Percentiles rank a stretch among this genome's conserved stretches.
Evolutionary conservation across 2,113 vertebrate genomes (phyloP).

Genomic region (Oxyura jamaicensis): DNA sequence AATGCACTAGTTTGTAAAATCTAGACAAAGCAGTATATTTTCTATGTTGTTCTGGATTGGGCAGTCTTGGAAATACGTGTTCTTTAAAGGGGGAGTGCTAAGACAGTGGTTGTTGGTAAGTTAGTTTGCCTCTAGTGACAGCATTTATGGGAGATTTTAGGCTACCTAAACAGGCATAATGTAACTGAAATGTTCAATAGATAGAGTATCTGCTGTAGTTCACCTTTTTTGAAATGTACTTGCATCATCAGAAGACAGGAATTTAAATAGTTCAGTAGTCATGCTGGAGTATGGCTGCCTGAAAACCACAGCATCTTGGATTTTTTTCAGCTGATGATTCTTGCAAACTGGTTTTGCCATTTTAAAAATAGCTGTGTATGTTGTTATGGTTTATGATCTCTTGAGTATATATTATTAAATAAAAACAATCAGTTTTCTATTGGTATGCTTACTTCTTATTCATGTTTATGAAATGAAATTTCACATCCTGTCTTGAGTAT

Average conservation of each 20-base stretch:
- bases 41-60: background rate
- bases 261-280: background rate
- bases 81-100: background rate
- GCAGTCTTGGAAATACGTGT: background rate
- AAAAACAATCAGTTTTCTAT: background rate
- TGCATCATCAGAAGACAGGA: background rate
- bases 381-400: background rate
- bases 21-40: background rate
- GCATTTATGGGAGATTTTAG: background rate
- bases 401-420: background rate
- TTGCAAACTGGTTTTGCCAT: background rate
- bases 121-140: background rate
- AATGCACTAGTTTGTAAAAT: background rate
- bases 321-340: background rate
- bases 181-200: background rate
- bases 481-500: background rate
- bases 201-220: background rate
- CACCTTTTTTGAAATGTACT: background rate
- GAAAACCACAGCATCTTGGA: background rate
- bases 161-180: background rate
- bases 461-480: background rate
- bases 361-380: background rate
- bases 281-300: background rate
- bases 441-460: background rate
- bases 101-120: background rate